Evolutionary conservation across 2,888 invertebrate genomes (phyloP).

Genomic region (Sesia apiformis): DNA sequence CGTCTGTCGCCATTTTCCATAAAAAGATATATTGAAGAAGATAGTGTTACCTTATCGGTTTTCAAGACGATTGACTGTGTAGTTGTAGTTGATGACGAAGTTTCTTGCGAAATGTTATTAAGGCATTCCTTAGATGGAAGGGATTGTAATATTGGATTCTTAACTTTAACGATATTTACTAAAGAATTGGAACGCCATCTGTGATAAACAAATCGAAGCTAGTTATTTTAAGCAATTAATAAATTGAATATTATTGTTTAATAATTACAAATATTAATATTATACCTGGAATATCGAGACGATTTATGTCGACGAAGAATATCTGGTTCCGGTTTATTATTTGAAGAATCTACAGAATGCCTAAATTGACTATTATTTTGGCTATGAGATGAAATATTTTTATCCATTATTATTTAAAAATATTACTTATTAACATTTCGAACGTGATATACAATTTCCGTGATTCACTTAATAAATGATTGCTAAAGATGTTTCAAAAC

Average conservation of each 20-base stretch:
- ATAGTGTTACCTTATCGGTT: too few species aligned
- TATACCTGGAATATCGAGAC: background rate
- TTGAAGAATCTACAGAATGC: background rate
- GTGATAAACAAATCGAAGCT: background rate
- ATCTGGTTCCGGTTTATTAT: background rate
- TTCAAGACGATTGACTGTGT: background rate
- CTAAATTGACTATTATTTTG: too few species aligned
- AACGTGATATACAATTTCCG: too few species aligned
- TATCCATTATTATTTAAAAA: too few species aligned
- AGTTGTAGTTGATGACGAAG: background rate
- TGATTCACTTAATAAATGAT: too few species aligned
- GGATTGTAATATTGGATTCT: background rate
- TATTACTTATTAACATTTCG: too few species aligned
- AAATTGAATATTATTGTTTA: background rate
- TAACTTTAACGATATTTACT: background rate
- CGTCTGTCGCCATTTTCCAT: too few species aligned
- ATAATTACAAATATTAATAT: background rate
- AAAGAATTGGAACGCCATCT: background rate
- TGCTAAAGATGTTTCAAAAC: too few species aligned
- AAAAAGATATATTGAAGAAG: too few species aligned
- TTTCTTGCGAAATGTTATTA: background rate
- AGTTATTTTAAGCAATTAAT: too few species aligned
- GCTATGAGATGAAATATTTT: too few species aligned
- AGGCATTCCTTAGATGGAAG: background rate
- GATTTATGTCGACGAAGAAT: background rate